A percentile compares a stretch with the other conserved stretches of the same genome.
Conservation (phyloP, 2,113 vertebrate species). For the Rousettus leschenaultii region DNA sequence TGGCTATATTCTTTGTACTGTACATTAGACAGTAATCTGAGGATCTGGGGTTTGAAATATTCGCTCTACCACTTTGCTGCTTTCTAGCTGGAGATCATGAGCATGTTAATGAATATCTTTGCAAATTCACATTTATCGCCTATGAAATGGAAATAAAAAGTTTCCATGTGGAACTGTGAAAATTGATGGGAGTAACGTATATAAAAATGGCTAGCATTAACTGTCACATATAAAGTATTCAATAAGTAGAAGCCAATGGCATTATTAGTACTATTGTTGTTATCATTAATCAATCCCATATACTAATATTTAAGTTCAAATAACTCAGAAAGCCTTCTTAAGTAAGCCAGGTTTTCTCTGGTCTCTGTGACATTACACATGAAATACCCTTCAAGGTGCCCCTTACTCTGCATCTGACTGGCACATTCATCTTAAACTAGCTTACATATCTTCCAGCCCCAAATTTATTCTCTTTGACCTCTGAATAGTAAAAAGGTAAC, state of each 20-base stretch:
- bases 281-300: not conserved
- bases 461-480: not conserved
- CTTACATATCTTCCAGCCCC: not conserved
- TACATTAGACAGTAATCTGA: not conserved
- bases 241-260: not conserved
- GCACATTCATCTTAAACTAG: not conserved
- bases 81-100: not conserved
- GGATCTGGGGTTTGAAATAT: not conserved
- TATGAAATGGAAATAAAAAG: not conserved
- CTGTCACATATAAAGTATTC: not conserved
- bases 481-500: not conserved
- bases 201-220: not conserved
- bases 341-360: not conserved
- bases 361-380: not conserved
- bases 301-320: not conserved
- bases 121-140: not conserved
- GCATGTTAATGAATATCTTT: not conserved
- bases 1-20: not conserved
- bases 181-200: not conserved
- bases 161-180: not conserved
- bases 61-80: fast-evolving
- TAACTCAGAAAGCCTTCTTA: not conserved
- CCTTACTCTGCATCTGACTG: not conserved
- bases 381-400: not conserved
- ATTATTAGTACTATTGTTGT: no score